Base-by-base conservation (phyloP, 2,888 invertebrate species). In the Eupeodes latifasciatus region DNA sequence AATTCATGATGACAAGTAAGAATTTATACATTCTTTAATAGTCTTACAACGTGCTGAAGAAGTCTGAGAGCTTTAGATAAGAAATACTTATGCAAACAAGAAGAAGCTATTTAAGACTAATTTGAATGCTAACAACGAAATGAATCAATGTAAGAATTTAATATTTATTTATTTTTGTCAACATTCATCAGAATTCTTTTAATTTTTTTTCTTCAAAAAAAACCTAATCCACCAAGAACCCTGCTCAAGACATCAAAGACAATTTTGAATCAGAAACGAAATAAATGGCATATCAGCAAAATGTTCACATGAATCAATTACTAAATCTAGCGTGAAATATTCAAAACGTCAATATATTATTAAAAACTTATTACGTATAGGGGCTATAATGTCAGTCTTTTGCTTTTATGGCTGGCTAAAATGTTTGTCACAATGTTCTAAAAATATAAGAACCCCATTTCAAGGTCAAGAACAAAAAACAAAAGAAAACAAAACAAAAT, bases 281-380 rank as follows among this genome's bases (percentile, higher is more conserved):
- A 62, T 53, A 27, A 27, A 69, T 34, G 40, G 44, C 14, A 69
- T 61, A 75, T 62, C 19, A 62, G 40, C 67, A 69, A 67, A 40
- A 69, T 57, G 47, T 69, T 47, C 40, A 67, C 61, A 81, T 19
- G 69, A 61, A 61, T 59, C n/a, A 57, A 77, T 49, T 27, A 27
- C 19, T 62, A 27, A 49, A 66, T 34, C 47, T 27, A 49, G 5
- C 47, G 3, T 19, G 1, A 62, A 53, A 36, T 53, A 55, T 61
- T 9, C 6, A 57, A 75, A 66, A 86, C 86, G 86, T 86, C 82
- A 19, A 47, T 72, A 34, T n/a, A 71, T 71, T 69, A 86, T 81
- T 79, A 19, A 71, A 86, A 78, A 79, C 51, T 71, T 78, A 82
- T 79, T 79, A 27, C 27, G 27, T 27, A 27, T 27, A 79, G 64